Evolutionary conservation across 2,888 invertebrate species (phyloP).

Genomic region (Lathronympha strigana): DNA sequence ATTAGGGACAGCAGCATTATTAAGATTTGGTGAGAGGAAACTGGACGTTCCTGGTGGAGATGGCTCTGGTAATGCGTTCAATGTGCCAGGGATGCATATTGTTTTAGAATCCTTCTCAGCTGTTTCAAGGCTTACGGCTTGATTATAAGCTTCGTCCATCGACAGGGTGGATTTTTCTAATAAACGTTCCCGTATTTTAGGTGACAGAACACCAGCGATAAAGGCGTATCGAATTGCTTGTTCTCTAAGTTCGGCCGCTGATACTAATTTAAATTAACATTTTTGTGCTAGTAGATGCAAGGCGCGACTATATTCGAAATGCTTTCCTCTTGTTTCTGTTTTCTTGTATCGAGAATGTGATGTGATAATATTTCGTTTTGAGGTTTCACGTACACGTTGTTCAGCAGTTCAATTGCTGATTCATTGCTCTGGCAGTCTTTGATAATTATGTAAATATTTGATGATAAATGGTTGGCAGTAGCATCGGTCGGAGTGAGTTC

Average conservation of each 20-base stretch:
- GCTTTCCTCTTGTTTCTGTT: background rate
- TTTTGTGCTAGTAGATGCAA: background rate
- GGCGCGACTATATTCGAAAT: constrained; percentile 3
- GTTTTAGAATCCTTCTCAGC: background rate
- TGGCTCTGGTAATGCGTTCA: background rate
- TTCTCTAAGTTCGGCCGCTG: background rate
- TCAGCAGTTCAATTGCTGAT: background rate
- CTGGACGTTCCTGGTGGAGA: background rate
- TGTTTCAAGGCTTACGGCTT: background rate
- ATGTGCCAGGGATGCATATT: background rate
- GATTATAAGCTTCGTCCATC: background rate
- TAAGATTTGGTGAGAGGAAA: too few relatives aligned
- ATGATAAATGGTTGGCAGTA: background rate
- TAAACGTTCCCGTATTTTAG: background rate
- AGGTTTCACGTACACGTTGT: background rate
- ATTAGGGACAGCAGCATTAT: constrained; percentile 1
- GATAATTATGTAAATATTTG: background rate
- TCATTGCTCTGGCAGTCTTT: background rate
- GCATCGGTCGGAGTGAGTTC: background rate
- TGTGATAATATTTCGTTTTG: background rate
- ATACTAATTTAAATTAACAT: background rate
- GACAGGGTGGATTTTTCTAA: background rate
- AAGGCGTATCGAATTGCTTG: background rate
- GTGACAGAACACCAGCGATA: background rate
- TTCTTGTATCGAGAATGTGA: background rate